These are phyloP conservation scores for Silurus aristotelis DNA, from an alignment of 2,797 vertebrate species.

Conservation along the genomic window DNA sequence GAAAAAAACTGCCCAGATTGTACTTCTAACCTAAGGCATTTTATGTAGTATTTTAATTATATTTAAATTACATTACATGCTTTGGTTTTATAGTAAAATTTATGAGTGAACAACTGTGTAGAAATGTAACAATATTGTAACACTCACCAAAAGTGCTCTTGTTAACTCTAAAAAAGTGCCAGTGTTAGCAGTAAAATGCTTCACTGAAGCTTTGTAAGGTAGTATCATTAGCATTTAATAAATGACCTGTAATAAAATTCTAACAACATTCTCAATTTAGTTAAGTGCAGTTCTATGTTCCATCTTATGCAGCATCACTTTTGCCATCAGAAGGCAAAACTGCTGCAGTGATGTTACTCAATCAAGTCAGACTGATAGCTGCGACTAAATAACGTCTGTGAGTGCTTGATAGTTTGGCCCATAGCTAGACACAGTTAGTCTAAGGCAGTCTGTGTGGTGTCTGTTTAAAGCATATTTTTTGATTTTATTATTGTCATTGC, in stretches of 20 bases:
- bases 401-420: slow-evolving; percentile 46
- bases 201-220: too few relatives aligned
- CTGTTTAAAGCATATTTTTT: slow-evolving; percentile 30
- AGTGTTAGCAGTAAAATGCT: too few relatives aligned
- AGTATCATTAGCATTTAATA: too few relatives aligned
- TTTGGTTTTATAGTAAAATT: neutral
- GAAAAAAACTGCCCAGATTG: neutral
- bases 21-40: neutral
- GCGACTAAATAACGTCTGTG: slow-evolving; percentile 27
- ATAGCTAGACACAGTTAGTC: slow-evolving; percentile 37
- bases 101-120: neutral
- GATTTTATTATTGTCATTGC: slow-evolving; percentile 55
- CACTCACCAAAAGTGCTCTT: too few relatives aligned
- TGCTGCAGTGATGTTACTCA: neutral
- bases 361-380: slow-evolving; percentile 39
- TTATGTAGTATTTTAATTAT: neutral
- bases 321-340: slow-evolving; percentile 56
- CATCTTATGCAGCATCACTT: neutral
- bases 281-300: neutral
- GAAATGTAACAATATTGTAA: neutral
- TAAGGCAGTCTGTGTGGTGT: neutral
- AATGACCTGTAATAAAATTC: too few relatives aligned
- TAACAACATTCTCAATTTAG: too few relatives aligned
- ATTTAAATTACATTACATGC: neutral
- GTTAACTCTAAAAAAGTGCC: too few relatives aligned